Evolutionary conservation across 2,888 invertebrate genomes (phyloP), one percentile per base, ranked within the genome.

Genomic region (Drosophila testacea): DNA sequence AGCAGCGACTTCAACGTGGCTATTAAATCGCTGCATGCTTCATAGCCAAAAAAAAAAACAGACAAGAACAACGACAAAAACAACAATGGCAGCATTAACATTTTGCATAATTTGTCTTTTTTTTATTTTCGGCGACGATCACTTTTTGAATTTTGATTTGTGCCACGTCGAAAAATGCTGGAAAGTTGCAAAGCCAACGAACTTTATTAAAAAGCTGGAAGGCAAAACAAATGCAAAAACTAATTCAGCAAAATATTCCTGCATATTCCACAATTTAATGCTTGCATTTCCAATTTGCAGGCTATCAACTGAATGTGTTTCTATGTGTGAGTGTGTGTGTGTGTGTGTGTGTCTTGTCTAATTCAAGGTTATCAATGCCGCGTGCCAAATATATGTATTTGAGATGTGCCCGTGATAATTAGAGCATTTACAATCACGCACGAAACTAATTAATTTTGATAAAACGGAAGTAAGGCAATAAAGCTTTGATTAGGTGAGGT

Each of bases 1-100:
- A 83, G 79, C 87, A 78, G 71, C 73, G 72, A 52, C 65, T 66
- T 47, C 83, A 88, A 83, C 88, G 84, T 84, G 84, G 84, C 84
- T 67, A 44, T 54, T 65, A 55, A 77, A 74, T 65, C 56, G 70
- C 68, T 73, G 79, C 73, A 80, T 46, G 55, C 38, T 48, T 51
- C n/a, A 27, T 44, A 10, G 11, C 50, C 39, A 65, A 70, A 48
- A 62, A 36, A 22, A 56, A 55, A 62, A 44, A 27, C 16, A 16
- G 16, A 22, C 22, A 22, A 6, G 27, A 61, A 36, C n/a, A 47
- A 27, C 27, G 46, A 10, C 32, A 57, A 22, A 22, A 57, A 6
- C 27, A 61, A 36, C n/a, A 47, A 27, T 27, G 46, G 28, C 46
- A 62, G 46, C 54, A 62, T 47, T 13, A 56, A 38, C 13, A 32